These are phyloP conservation scores for Macroglossus sobrinus DNA, from an alignment of 2,113 vertebrate species.

Conservation along the genomic window DNA sequence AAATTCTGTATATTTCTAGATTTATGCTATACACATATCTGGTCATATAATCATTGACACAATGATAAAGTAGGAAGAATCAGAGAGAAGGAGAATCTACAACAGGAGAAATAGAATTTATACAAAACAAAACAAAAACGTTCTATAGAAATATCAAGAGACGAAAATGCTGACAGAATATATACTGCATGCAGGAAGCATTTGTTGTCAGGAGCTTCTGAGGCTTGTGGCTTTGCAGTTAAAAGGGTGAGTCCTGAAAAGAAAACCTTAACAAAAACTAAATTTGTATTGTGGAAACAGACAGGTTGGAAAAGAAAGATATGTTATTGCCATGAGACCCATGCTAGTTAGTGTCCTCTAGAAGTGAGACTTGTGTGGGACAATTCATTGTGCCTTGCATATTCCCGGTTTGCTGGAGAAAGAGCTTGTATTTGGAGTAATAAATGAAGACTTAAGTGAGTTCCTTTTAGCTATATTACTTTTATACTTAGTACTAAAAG, in stretches of 20 bases:
- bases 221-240: constrained; percentile 54
- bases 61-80: constrained; percentile 60
- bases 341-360: not conserved
- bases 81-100: not conserved
- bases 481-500: not conserved
- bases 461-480: not conserved
- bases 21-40: constrained; percentile 39
- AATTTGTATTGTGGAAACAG: not conserved
- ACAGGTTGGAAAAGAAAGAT: not conserved
- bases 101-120: constrained; percentile 63
- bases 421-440: not conserved
- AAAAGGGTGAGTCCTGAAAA: constrained; percentile 34
- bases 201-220: constrained; percentile 50
- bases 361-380: not conserved
- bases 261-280: not conserved
- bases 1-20: constrained; percentile 38
- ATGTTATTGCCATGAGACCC: not conserved
- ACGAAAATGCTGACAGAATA: constrained; percentile 57
- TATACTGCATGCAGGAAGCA: constrained; percentile 52
- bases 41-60: constrained; percentile 57
- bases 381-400: not conserved
- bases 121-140: constrained; percentile 63
- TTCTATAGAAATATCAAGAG: constrained; percentile 65
- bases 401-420: not conserved
- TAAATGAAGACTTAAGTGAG: not conserved